Percentiles rank a stretch among this genome's conserved stretches.
These are phyloP conservation scores for Sternotherus odoratus DNA, from an alignment of 2,797 vertebrate species.

Conservation along the genomic window DNA sequence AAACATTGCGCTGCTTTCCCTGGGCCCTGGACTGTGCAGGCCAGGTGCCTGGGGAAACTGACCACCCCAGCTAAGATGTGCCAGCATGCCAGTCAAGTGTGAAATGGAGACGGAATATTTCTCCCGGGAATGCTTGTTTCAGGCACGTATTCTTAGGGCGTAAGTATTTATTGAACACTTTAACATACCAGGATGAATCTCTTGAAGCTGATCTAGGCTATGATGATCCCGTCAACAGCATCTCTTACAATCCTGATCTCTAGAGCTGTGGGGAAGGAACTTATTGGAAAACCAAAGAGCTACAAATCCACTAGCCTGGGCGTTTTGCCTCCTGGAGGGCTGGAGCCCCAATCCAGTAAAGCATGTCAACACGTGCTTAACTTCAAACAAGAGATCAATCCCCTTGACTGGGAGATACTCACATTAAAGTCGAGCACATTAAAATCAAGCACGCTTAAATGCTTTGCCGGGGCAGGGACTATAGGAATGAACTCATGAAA, in stretches of 20 bases:
- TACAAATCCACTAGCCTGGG: background rate
- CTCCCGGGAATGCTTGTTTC: background rate
- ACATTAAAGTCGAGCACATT: background rate
- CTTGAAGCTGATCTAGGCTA: background rate
- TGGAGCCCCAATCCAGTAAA: background rate
- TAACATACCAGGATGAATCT: background rate
- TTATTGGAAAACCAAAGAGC: background rate
- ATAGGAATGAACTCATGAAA: background rate
- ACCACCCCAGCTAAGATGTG: background rate
- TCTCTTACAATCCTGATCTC: background rate
- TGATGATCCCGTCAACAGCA: background rate
- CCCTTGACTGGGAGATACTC: background rate
- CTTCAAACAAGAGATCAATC: background rate
- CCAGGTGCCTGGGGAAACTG: background rate
- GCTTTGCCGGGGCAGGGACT: background rate
- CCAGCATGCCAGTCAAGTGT: background rate
- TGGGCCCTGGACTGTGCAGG: background rate
- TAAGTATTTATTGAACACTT: background rate
- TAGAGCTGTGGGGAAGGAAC: background rate
- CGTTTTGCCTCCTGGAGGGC: background rate
- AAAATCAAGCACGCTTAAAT: background rate
- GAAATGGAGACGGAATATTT: background rate
- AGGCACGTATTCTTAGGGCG: background rate
- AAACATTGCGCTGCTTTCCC: background rate
- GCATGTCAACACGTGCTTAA: background rate